phyloP scores from a whole-genome alignment of 2,888 invertebrate genomes.

The Cataglyphis cursor region DNA sequence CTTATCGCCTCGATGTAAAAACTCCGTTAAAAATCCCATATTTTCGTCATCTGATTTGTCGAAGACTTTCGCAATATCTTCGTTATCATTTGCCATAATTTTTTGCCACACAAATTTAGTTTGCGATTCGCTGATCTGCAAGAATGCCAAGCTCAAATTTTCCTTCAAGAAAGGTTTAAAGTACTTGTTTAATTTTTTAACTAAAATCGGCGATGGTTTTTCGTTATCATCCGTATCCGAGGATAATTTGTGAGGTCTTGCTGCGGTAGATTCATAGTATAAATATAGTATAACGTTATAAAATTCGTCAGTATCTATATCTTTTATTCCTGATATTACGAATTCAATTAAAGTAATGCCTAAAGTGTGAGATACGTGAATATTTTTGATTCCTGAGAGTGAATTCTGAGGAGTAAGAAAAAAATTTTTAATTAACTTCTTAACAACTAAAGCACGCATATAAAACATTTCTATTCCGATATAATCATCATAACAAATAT shows the following conservation, averaged over 20 bases:
- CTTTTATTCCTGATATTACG: conserved; percentile 42
- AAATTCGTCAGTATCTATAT: neutral
- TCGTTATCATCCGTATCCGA: conserved; percentile 43
- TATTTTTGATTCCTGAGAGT: neutral
- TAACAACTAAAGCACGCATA: neutral
- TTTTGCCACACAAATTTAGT: conserved; percentile 4
- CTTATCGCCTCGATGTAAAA: neutral
- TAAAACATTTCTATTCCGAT: neutral
- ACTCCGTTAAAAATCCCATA: neutral
- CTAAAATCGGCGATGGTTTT: neutral
- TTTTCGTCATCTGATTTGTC: neutral
- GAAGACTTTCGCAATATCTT: neutral
- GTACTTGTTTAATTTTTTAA: conserved; percentile 38
- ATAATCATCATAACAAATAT: neutral
- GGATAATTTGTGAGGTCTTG: conserved; percentile 52
- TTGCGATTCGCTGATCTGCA: neutral
- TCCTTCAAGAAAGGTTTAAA: conserved; percentile 59
- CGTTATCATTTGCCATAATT: neutral
- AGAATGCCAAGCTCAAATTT: conserved; percentile 42
- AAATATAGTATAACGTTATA: conserved; percentile 57
- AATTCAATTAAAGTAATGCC: conserved; percentile 58
- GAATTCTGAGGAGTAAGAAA: conserved; percentile 15
- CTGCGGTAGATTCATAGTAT: conserved; percentile 58
- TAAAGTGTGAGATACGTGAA: neutral
- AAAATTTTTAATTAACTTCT: neutral